Evolutionary conservation across 2,797 vertebrate genomes (phyloP).

Genomic region (Tachyglossus aculeatus): DNA sequence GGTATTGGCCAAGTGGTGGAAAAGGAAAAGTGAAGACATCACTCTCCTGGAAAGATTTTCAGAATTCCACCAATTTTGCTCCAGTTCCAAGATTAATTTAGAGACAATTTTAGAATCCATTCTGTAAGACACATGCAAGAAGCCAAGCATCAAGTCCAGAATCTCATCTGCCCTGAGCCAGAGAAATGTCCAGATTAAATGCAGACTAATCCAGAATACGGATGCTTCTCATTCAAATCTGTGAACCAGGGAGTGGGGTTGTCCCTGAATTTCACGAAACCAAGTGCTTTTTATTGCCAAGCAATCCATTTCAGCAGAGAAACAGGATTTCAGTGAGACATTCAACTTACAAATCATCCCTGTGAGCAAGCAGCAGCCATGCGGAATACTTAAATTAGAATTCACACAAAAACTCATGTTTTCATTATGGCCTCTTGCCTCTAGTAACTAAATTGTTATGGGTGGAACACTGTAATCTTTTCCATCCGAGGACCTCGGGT

Average conservation of each 20-base stretch:
- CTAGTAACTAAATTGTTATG: background rate
- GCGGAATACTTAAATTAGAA: constrained; percentile 30
- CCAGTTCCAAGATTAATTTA: background rate
- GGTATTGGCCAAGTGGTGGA: too few species aligned
- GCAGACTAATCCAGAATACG: constrained; percentile 12
- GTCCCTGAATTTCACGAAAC: constrained; percentile 29
- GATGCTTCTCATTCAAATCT: constrained; percentile 25
- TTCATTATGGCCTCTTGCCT: background rate
- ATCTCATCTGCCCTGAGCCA: background rate
- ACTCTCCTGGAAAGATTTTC: constrained; percentile 12
- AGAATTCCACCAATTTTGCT: background rate
- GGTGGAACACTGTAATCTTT: too few species aligned
- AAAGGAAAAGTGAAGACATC: constrained; percentile 18
- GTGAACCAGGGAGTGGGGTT: constrained; percentile 19
- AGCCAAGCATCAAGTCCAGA: background rate
- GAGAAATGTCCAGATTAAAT: constrained; percentile 15
- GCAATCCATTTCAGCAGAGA: constrained; percentile 27
- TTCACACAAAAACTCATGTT: constrained; percentile 2
- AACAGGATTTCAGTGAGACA: constrained; percentile 20
- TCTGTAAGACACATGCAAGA: constrained; percentile 4
- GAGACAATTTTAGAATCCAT: constrained; percentile 18
- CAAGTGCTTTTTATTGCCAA: background rate
- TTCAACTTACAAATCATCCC: constrained; percentile 20
- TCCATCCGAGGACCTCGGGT: too few species aligned
- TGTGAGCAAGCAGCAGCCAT: background rate